Evolutionary conservation across 2,113 vertebrate species (phyloP).

Genomic region (Datnioides undecimradiatus): DNA sequence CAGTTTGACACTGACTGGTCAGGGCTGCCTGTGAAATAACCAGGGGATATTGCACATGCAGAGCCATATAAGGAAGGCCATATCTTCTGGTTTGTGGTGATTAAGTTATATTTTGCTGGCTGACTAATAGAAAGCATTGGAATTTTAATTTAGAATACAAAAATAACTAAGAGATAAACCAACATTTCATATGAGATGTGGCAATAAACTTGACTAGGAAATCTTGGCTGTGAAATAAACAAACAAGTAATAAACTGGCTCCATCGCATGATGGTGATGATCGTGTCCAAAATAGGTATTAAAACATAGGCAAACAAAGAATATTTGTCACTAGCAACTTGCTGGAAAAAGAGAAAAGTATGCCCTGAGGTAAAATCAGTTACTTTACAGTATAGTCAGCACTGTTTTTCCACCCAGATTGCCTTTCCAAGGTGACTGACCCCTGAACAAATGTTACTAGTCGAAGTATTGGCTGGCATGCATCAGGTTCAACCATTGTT

Average conservation of each 20-base stretch:
- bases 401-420: constrained; percentile 67
- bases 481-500: constrained; percentile 73
- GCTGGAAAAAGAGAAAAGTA: constrained; percentile 23
- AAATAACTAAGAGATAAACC: constrained; percentile 37
- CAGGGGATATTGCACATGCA: constrained; percentile 54
- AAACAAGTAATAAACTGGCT: constrained; percentile 36
- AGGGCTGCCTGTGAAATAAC: constrained; percentile 51
- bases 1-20: constrained; percentile 50
- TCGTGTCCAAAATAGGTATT: constrained; percentile 40
- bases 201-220: constrained; percentile 10
- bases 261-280: constrained; percentile 15
- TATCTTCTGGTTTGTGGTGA: constrained; percentile 45
- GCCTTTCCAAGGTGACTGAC: constrained; percentile 75
- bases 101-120: constrained; percentile 41
- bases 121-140: constrained; percentile 47
- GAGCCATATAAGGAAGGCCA: constrained; percentile 54
- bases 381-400: constrained; percentile 71
- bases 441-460: constrained; percentile 73
- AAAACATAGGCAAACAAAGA: constrained; percentile 32
- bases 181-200: constrained; percentile 35
- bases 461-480: constrained; percentile 72
- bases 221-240: constrained; percentile 34
- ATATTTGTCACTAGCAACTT: constrained; percentile 32
- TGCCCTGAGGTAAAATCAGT: constrained; percentile 45
- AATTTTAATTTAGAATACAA: constrained; percentile 49